phyloP scores from a whole-genome alignment of 2,113 vertebrate genomes.

The Pteropus alecto region DNA sequence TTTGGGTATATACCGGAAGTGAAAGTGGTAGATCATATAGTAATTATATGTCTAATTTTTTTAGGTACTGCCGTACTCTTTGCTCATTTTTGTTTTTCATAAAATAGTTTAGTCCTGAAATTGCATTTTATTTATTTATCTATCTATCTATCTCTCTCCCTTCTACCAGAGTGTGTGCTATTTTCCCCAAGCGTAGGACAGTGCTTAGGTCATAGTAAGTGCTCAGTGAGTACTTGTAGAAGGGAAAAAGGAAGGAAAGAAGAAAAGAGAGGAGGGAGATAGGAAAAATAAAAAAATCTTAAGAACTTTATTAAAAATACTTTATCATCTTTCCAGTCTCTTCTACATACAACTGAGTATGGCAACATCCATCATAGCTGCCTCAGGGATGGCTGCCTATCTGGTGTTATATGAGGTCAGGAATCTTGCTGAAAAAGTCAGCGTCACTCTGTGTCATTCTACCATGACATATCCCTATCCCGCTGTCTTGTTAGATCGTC shows the following conservation, averaged over 20 bases:
- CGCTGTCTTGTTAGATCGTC: not conserved
- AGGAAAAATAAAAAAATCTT: not conserved
- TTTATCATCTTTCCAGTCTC: not conserved
- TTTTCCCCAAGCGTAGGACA: not conserved
- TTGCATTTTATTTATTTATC: not conserved
- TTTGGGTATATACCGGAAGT: not conserved
- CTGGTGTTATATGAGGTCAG: not conserved
- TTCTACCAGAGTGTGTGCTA: not conserved
- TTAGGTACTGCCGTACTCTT: not conserved
- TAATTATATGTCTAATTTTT: not conserved
- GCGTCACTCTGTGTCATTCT: not conserved
- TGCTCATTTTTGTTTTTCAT: not conserved
- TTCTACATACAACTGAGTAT: not conserved
- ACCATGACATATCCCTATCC: not conserved
- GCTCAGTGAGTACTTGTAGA: not conserved
- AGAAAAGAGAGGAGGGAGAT: not conserved
- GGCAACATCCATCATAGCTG: not conserved
- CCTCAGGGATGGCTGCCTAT: not conserved
- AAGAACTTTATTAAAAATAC: not conserved
- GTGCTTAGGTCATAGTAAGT: not conserved
- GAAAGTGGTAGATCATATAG: not conserved
- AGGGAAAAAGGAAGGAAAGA: not conserved
- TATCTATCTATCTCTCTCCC: not conserved
- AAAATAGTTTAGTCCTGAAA: not conserved
- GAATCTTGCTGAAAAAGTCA: not conserved